Conservation (phyloP, 2,113 vertebrate species). For the Myodes glareolus region DNA sequence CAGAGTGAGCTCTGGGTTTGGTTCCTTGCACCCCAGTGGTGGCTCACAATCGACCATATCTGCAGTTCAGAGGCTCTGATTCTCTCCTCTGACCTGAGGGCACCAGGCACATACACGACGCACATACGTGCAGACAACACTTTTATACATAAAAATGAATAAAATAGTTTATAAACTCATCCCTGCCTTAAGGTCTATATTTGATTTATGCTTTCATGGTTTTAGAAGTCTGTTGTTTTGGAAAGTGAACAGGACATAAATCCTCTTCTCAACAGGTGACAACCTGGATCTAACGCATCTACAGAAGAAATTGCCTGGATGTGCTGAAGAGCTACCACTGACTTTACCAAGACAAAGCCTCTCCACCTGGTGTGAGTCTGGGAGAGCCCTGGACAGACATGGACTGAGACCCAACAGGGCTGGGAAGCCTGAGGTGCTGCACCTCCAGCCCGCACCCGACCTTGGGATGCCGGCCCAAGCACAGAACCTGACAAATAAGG, state of each 20-base stretch:
- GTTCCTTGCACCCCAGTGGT: neutral
- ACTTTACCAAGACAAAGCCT: neutral
- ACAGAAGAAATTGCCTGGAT: neutral
- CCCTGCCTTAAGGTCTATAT: neutral
- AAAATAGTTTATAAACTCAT: slow-evolving; percentile 30
- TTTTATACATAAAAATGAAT: neutral
- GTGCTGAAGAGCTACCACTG: neutral
- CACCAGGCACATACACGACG: neutral
- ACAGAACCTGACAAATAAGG: neutral
- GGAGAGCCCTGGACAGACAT: neutral
- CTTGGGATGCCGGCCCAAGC: neutral
- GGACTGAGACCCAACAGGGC: neutral
- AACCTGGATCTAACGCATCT: neutral
- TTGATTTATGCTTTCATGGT: neutral
- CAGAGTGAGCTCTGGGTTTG: neutral
- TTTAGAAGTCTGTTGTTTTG: slow-evolving; percentile 8
- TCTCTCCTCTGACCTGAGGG: neutral
- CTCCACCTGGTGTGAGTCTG: fast-evolving
- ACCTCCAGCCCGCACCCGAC: neutral
- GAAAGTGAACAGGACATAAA: neutral
- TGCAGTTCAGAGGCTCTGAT: neutral
- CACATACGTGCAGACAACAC: neutral
- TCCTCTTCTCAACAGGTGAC: neutral
- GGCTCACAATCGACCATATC: neutral
- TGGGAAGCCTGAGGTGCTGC: neutral